Percentiles rank a stretch among this genome's conserved stretches.
Conservation (phyloP, 2,797 vertebrate species). For the Australoheros facetus region DNA sequence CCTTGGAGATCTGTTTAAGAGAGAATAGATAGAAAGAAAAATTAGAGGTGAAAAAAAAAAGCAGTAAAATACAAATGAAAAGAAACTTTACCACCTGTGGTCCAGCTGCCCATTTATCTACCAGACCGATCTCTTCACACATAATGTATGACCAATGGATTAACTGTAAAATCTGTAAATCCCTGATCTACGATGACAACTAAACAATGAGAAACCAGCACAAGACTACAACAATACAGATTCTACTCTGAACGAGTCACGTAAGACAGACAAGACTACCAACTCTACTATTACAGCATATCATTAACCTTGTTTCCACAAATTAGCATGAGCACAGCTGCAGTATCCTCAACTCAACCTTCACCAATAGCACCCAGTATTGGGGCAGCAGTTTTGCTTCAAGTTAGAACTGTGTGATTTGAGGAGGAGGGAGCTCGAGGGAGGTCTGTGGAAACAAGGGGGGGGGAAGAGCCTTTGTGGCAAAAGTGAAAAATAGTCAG, state of each 20-base stretch:
- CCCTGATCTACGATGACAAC: slow-evolving; percentile 21
- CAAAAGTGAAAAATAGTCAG: slow-evolving; percentile 32
- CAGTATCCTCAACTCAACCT: slow-evolving; percentile 23
- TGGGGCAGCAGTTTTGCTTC: slow-evolving; percentile 25
- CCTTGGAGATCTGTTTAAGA: slow-evolving; percentile 70
- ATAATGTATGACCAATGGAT: slow-evolving; percentile 2
- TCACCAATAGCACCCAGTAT: slow-evolving; percentile 18
- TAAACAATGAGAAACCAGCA: slow-evolving; percentile 48
- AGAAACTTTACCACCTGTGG: not conserved
- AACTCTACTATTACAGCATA: slow-evolving; percentile 50
- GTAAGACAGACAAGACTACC: slow-evolving; percentile 52
- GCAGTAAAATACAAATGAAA: not conserved
- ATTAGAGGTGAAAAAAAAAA: slow-evolving; percentile 21
- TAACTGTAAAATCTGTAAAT: slow-evolving; percentile 23
- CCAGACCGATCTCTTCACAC: slow-evolving; percentile 16
- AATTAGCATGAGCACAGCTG: slow-evolving; percentile 46
- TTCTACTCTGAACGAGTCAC: slow-evolving; percentile 60
- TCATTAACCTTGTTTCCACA: slow-evolving; percentile 79
- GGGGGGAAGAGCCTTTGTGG: slow-evolving; percentile 44
- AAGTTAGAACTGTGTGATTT: slow-evolving; percentile 19
- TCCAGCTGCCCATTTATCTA: slow-evolving; percentile 13
- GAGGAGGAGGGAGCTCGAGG: slow-evolving; percentile 28
- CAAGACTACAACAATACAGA: slow-evolving; percentile 51
- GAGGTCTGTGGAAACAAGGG: slow-evolving; percentile 78
- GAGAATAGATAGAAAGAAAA: slow-evolving; percentile 46